Evolutionary conservation across 2,113 vertebrate genomes (phyloP).

Genomic region (Budorcas taxicolor): DNA sequence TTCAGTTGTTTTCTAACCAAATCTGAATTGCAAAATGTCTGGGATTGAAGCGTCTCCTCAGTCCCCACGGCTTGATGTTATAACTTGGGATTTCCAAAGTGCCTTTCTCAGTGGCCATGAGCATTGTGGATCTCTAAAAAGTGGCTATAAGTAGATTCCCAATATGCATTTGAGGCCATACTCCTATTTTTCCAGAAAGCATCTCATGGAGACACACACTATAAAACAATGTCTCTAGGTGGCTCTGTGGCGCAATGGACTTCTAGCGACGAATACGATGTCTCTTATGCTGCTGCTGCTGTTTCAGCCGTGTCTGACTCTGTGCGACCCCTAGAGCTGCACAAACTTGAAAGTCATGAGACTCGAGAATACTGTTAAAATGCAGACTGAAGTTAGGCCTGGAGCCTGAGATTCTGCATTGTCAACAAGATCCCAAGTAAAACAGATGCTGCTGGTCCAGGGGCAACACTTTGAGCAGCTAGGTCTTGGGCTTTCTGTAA

Average conservation of each 20-base stretch:
- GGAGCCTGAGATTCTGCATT: background rate
- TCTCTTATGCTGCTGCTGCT: background rate
- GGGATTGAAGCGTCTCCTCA: background rate
- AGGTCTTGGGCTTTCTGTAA: background rate
- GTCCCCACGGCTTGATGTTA: background rate
- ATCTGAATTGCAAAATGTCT: background rate
- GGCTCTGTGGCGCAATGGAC: background rate
- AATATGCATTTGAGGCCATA: background rate
- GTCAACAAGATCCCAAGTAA: background rate
- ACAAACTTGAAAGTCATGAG: background rate
- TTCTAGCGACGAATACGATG: background rate
- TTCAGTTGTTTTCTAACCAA: background rate
- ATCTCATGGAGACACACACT: background rate
- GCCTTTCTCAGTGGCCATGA: background rate
- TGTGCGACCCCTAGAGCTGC: background rate
- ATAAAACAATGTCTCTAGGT: background rate
- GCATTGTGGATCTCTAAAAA: background rate
- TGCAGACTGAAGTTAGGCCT: background rate
- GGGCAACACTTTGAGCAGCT: fast-evolving
- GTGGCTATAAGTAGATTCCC: background rate
- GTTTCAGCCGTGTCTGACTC: no score
- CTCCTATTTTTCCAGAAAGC: background rate
- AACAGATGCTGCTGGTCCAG: background rate
- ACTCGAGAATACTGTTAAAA: background rate
- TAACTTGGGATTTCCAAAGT: background rate